A percentile compares a stretch with the other conserved stretches of the same genome.
Conservation (phyloP, 2,113 vertebrate genomes). For the Hypanus sabinus region DNA sequence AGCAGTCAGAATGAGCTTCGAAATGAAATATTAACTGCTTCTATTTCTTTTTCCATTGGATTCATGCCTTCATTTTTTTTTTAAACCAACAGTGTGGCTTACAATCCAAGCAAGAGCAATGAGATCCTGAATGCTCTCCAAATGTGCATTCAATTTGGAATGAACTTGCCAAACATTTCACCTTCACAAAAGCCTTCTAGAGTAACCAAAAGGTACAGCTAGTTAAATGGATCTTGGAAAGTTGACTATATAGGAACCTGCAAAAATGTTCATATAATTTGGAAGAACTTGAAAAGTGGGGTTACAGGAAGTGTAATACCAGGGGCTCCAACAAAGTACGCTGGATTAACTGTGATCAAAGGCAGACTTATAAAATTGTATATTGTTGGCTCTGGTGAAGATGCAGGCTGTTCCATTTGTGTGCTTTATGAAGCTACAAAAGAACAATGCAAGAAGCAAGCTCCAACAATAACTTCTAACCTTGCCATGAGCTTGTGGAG, state of each 20-base stretch:
- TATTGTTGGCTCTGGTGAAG: neutral
- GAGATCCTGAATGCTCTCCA: neutral
- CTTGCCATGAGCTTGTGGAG: constrained; percentile 97
- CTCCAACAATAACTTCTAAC: constrained; percentile 54
- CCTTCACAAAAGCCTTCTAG: neutral
- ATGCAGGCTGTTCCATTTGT: neutral
- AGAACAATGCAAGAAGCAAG: neutral
- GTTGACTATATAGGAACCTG: neutral
- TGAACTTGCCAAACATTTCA: neutral
- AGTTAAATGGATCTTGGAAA: neutral
- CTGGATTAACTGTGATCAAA: neutral
- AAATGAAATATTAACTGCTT: too few relatives aligned
- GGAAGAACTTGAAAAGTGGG: neutral
- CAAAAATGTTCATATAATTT: neutral
- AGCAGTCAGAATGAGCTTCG: too few relatives aligned
- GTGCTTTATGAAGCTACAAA: neutral
- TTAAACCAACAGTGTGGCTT: neutral
- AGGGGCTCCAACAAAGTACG: neutral
- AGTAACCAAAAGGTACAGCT: neutral
- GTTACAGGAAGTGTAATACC: neutral
- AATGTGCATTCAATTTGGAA: neutral
- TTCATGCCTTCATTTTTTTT: neutral
- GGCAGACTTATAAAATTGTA: neutral
- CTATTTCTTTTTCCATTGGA: neutral
- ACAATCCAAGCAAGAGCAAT: neutral